Percentiles rank a stretch among this genome's conserved stretches.
These are phyloP conservation scores for Graptemys geographica DNA, from an alignment of 2,797 vertebrate genomes.

Conservation along the genomic window DNA sequence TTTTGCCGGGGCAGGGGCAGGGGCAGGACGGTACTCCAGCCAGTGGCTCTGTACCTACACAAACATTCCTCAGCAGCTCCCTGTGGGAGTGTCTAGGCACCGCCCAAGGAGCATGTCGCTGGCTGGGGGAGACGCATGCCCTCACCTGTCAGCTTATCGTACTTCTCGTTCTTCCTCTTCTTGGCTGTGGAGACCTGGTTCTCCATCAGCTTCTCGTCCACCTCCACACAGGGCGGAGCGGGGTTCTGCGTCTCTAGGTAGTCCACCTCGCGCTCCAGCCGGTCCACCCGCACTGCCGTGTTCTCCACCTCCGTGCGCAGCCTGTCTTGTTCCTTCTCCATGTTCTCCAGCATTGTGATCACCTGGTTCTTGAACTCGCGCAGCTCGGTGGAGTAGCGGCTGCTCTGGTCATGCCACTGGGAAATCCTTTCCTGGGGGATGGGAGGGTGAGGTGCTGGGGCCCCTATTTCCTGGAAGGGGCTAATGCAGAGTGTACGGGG, in stretches of 20 bases:
- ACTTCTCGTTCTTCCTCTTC: slow-evolving; percentile 92
- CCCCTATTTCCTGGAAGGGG: neutral
- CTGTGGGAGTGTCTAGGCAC: neutral
- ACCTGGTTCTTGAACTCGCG: slow-evolving; percentile 93
- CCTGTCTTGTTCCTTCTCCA: slow-evolving; percentile 85
- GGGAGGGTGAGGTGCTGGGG: neutral
- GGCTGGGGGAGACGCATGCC: neutral
- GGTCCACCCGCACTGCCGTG: slow-evolving; percentile 83
- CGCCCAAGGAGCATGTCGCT: neutral
- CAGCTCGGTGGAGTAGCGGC: slow-evolving; percentile 89
- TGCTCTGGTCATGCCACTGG: slow-evolving; percentile 92
- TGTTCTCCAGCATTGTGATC: slow-evolving; percentile 84
- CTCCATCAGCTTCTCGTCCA: slow-evolving; percentile 89
- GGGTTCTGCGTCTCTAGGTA: slow-evolving; percentile 91
- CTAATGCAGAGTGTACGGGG: neutral
- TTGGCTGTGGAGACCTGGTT: slow-evolving; percentile 88
- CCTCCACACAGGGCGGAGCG: slow-evolving; percentile 88
- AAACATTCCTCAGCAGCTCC: neutral
- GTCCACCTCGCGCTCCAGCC: slow-evolving; percentile 92
- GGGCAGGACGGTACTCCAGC: neutral
- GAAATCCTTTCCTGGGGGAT: slow-evolving; percentile 89
- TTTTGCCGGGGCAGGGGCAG: neutral
- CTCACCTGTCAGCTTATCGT: slow-evolving; percentile 91
- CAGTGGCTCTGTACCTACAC: neutral
- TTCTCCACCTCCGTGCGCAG: slow-evolving; percentile 86